A percentile compares a stretch with the other conserved stretches of the same genome.
Conservation (phyloP, 2,888 invertebrate genomes). For the Chironomus tentans region DNA sequence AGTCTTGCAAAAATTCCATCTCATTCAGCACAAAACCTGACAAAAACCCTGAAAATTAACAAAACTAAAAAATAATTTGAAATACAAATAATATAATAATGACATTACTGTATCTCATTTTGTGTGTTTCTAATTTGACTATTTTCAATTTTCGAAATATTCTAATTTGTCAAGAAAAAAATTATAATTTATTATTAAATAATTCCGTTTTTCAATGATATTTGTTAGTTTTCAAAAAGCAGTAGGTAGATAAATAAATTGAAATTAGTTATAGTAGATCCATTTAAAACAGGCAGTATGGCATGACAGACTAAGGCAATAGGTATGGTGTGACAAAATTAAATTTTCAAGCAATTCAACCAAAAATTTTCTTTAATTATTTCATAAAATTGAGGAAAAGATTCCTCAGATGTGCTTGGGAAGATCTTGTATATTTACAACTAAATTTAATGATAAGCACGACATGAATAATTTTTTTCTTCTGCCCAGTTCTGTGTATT, state of each 20-base stretch:
- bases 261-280: background rate
- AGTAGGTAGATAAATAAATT: background rate
- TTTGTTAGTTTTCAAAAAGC: background rate
- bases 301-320: background rate
- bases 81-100: too few species aligned
- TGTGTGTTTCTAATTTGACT: background rate
- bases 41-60: too few species aligned
- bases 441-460: too few species aligned
- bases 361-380: background rate
- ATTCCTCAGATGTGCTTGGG: background rate
- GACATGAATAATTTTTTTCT: too few species aligned
- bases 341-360: background rate
- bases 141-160: background rate
- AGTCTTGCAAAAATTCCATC: too few species aligned
- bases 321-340: background rate
- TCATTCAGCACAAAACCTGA: too few species aligned
- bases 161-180: background rate
- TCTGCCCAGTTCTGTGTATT: background rate
- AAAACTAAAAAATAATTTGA: background rate
- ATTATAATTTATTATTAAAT: background rate
- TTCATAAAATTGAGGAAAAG: background rate
- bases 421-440: too few species aligned
- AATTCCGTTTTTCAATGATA: constrained; percentile 1
- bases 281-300: background rate
- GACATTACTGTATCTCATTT: background rate